Conservation (phyloP, 2,888 invertebrate genomes). For the Hemistola chrysoprasaria region DNA sequence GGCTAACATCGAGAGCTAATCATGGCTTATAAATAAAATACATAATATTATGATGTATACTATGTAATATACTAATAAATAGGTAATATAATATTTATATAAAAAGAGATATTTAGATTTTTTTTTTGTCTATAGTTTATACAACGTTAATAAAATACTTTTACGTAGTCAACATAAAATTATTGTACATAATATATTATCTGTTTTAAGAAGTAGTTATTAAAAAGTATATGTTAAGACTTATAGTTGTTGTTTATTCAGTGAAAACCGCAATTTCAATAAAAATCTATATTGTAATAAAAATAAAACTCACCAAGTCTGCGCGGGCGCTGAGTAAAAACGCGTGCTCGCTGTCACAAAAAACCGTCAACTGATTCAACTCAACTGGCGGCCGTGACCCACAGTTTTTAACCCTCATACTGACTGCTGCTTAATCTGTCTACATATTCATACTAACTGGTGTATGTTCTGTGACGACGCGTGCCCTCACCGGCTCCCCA, state of each 20-base stretch:
- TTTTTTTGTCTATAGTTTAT: too few relatives aligned
- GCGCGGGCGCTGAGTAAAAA: slow-evolving; percentile 51
- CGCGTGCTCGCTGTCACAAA: slow-evolving; percentile 58
- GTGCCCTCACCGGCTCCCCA: slow-evolving; percentile 51
- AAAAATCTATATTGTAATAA: slow-evolving; percentile 7
- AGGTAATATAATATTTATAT: too few relatives aligned
- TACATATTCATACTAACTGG: slow-evolving; percentile 1
- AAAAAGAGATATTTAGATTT: too few relatives aligned
- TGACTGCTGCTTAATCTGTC: slow-evolving; percentile 6
- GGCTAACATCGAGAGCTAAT: slow-evolving; percentile 11
- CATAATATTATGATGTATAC: too few relatives aligned
- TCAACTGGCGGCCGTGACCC: slow-evolving; percentile 52
- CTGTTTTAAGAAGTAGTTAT: too few relatives aligned
- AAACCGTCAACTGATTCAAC: slow-evolving; percentile 57
- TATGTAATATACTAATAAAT: too few relatives aligned
- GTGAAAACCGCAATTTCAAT: too few relatives aligned
- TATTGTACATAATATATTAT: too few relatives aligned
- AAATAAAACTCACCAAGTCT: slow-evolving; percentile 40
- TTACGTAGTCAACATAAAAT: too few relatives aligned
- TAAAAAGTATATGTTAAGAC: too few relatives aligned
- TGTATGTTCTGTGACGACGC: slow-evolving; percentile 32
- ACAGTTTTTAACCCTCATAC: slow-evolving; percentile 59
- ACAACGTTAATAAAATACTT: too few relatives aligned
- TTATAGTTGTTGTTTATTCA: too few relatives aligned
- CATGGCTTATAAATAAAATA: neutral